Conservation (phyloP, 2,113 vertebrate genomes). For the Tragelaphus imberbis region DNA sequence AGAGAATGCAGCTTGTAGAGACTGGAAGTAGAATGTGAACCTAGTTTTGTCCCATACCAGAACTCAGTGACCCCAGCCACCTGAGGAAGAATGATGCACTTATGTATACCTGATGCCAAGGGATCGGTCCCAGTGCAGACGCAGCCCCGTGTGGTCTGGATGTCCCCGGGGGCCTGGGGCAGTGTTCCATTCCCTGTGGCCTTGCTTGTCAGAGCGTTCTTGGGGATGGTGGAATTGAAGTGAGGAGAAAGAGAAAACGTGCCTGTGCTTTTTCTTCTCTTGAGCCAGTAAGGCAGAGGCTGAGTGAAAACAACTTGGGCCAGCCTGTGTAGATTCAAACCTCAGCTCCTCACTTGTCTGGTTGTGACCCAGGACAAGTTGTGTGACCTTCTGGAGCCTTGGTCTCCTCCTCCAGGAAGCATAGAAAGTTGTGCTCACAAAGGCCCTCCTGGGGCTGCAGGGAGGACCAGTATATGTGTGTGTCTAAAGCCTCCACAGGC, state of each 20-base stretch:
- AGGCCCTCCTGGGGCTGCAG: no score
- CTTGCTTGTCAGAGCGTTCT: background rate
- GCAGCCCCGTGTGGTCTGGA: rapidly evolving
- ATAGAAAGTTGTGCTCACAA: background rate
- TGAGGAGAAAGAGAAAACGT: background rate
- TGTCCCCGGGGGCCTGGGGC: background rate
- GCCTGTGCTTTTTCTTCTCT: background rate
- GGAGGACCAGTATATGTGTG: background rate
- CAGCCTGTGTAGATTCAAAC: background rate
- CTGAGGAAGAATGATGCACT: background rate
- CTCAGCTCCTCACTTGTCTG: background rate
- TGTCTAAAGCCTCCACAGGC: background rate
- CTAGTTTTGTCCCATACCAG: background rate
- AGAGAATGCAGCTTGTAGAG: no score
- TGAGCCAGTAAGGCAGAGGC: background rate
- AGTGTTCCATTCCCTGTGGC: rapidly evolving
- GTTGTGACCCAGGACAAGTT: background rate
- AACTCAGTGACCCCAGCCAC: background rate
- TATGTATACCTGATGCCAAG: background rate
- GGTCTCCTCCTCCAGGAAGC: background rate
- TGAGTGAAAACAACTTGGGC: no score
- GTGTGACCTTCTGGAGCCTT: background rate
- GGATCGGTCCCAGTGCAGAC: rapidly evolving
- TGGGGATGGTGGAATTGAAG: background rate
- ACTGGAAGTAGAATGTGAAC: background rate